These are phyloP conservation scores for Leptinotarsa peninsularis DNA, from an alignment of 2,888 invertebrate species.

Conservation along the genomic window DNA sequence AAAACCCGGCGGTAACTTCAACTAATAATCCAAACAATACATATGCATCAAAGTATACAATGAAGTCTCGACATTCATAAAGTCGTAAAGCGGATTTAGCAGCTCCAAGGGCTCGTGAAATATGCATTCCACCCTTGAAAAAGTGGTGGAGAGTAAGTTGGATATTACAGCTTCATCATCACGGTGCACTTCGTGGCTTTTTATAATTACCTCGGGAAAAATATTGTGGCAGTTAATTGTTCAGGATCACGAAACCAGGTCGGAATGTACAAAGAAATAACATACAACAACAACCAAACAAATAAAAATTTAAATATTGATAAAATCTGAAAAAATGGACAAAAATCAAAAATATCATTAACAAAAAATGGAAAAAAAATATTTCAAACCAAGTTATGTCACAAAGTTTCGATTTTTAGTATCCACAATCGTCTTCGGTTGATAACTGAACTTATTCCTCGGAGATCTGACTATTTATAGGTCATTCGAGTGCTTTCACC, in stretches of 20 bases:
- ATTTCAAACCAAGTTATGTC: no score
- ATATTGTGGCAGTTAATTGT: background rate
- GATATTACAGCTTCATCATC: background rate
- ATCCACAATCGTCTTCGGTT: no score
- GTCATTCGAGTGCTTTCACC: no score
- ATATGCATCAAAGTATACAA: constrained; percentile 2
- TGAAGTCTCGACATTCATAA: background rate
- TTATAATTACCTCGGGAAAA: background rate
- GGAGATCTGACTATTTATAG: no score
- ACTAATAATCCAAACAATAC: background rate
- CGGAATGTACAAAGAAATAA: no score
- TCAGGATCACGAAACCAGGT: background rate
- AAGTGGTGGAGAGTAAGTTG: background rate
- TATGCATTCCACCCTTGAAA: background rate
- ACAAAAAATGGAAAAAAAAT: no score
- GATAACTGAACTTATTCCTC: no score
- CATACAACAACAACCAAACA: no score
- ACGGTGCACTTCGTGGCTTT: background rate
- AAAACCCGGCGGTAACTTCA: background rate
- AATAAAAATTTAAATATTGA: no score
- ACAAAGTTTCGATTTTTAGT: no score
- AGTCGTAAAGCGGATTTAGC: background rate
- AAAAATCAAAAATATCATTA: no score
- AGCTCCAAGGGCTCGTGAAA: background rate
- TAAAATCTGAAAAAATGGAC: no score